Conservation (phyloP, 2,888 invertebrate species). For the Diadegma fenestrale region DNA sequence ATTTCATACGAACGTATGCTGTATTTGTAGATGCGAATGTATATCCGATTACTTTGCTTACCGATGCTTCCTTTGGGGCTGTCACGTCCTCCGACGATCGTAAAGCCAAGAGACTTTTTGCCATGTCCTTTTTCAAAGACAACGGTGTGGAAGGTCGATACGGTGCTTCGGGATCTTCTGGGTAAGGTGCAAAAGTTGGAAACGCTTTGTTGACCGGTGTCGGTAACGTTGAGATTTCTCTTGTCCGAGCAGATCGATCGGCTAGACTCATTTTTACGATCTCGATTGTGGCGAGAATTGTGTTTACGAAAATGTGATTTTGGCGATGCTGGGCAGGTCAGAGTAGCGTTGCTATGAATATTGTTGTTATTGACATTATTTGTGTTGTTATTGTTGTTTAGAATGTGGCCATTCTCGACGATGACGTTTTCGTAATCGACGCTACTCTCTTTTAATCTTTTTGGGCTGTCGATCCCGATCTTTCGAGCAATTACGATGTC, state of each 20-base stretch:
- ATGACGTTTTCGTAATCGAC: conserved; percentile 89
- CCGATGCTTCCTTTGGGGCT: conserved; percentile 93
- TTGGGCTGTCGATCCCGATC: conserved; percentile 80
- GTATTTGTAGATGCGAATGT: neutral
- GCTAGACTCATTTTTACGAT: conserved; percentile 76
- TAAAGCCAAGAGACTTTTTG: conserved; percentile 94
- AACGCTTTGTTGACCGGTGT: conserved; percentile 82
- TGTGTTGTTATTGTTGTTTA: conserved; percentile 77
- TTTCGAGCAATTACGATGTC: conserved; percentile 89
- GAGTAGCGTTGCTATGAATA: neutral
- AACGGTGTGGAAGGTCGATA: conserved; percentile 90
- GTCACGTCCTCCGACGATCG: conserved; percentile 94
- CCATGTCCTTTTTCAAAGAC: conserved; percentile 93
- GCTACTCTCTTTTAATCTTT: conserved; percentile 88
- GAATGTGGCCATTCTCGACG: conserved; percentile 85
- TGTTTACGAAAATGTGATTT: conserved; percentile 82
- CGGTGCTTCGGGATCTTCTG: conserved; percentile 89
- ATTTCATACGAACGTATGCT: neutral
- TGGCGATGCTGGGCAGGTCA: conserved; percentile 82
- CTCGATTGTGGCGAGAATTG: conserved; percentile 75
- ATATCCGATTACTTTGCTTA: conserved; percentile 66
- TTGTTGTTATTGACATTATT: conserved; percentile 66
- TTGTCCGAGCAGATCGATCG: conserved; percentile 79
- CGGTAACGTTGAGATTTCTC: conserved; percentile 62
- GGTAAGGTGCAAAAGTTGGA: conserved; percentile 91